These are phyloP conservation scores for Centruroides vittatus DNA, from an alignment of 1,140 invertebrate genomes.

Conservation along the genomic window DNA sequence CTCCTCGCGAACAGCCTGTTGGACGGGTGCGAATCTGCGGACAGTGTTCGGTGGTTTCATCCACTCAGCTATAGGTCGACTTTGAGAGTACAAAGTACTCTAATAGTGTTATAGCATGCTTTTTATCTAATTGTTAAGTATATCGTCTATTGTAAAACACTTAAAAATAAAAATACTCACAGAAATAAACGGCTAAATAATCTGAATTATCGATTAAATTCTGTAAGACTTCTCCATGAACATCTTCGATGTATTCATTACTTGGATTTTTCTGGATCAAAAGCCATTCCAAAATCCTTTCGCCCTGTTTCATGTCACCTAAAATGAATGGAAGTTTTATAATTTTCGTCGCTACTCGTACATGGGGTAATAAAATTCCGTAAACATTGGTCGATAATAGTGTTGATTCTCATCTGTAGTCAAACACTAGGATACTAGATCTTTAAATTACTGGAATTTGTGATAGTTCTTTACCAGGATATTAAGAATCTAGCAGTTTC, in stretches of 20 bases:
- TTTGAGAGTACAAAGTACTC: slow-evolving; percentile 40
- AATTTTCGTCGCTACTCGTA: background rate
- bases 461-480: no score
- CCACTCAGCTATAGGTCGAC: slow-evolving; percentile 26
- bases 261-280: slow-evolving; percentile 29
- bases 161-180: slow-evolving; percentile 15
- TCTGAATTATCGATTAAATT: slow-evolving; percentile 18
- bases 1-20: no score
- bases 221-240: slow-evolving; percentile 23
- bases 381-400: no score
- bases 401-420: no score
- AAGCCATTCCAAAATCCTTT: slow-evolving; percentile 25
- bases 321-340: background rate
- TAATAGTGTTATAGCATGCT: background rate
- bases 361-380: no score
- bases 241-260: slow-evolving; percentile 29
- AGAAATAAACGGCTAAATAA: slow-evolving; percentile 19
- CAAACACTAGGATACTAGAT: no score
- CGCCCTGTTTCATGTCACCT: slow-evolving; percentile 24
- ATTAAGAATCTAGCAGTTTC: no score
- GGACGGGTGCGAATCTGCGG: no score
- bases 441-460: no score
- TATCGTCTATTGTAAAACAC: background rate
- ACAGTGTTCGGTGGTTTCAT: no score
- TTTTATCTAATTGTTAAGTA: slow-evolving; percentile 3